Evolutionary conservation across 2,888 invertebrate genomes (phyloP).

Genomic region (Margaritifera margaritifera): DNA sequence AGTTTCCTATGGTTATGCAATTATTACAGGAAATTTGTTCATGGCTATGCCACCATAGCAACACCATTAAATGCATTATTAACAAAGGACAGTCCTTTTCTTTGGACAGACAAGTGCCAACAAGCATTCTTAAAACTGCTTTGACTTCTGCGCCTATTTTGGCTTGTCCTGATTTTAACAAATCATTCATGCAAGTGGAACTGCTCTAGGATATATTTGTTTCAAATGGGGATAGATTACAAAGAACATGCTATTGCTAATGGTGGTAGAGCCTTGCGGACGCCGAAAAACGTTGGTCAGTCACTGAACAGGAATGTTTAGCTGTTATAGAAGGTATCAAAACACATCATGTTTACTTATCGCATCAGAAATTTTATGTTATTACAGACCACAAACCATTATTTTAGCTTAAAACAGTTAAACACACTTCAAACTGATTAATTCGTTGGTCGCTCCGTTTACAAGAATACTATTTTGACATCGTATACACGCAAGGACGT

Average conservation of each 20-base stretch:
- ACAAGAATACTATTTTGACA: no score
- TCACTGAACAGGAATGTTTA: conserved; percentile 27
- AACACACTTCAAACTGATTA: no score
- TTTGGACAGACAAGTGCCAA: no score
- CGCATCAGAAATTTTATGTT: conserved; percentile 23
- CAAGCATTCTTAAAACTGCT: no score
- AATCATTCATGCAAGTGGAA: conserved; percentile 31
- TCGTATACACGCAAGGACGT: no score
- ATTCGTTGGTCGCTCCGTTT: no score
- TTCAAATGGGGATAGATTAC: conserved; percentile 30
- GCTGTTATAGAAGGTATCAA: conserved; percentile 26
- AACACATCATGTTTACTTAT: conserved; percentile 29
- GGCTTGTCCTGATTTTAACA: conserved; percentile 40
- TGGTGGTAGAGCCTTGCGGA: conserved; percentile 36
- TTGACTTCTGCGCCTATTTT: no score
- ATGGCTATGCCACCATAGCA: no score
- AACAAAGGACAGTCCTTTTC: no score
- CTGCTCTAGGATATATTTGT: conserved; percentile 36
- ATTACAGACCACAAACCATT: conserved; percentile 40
- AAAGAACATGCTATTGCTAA: conserved; percentile 36
- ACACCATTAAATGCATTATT: no score
- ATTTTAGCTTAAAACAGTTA: conserved; percentile 24
- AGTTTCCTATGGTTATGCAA: conserved; percentile 48
- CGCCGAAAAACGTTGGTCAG: no score
- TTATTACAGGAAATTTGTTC: conserved; percentile 70